These are phyloP conservation scores for Choreutis nemorana DNA, from an alignment of 2,888 invertebrate genomes.

Conservation along the genomic window DNA sequence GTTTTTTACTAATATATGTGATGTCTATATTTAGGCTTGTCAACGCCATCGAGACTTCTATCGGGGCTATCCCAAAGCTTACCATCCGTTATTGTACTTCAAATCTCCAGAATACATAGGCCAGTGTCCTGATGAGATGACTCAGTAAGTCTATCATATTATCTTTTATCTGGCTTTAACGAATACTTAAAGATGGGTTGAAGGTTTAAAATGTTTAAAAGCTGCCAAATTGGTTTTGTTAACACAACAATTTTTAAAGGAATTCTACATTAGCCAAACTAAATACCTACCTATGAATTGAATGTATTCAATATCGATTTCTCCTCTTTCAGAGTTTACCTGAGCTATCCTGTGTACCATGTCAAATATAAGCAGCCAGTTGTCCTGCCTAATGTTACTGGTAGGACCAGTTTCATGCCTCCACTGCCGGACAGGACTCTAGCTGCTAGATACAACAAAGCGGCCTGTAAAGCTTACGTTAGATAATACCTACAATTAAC, in stretches of 20 bases:
- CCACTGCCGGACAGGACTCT: conserved; percentile 65
- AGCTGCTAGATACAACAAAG: conserved; percentile 61
- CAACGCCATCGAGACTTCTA: conserved; percentile 68
- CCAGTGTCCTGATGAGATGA: conserved; percentile 62
- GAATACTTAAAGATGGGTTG: too few species aligned
- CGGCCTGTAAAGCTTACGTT: conserved; percentile 60
- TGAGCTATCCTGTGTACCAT: conserved; percentile 63
- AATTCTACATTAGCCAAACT: too few species aligned
- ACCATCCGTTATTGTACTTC: conserved; percentile 65
- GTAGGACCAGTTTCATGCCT: conserved; percentile 56
- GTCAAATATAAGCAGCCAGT: conserved; percentile 67
- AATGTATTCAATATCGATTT: background rate
- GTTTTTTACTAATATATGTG: background rate
- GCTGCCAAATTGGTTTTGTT: too few species aligned
- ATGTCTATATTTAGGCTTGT: conserved; percentile 33
- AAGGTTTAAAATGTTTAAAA: too few species aligned
- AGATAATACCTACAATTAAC: conserved; percentile 21
- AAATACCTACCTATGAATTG: background rate
- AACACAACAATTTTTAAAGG: too few species aligned
- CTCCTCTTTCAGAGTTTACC: conserved; percentile 46
- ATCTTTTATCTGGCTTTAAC: too few species aligned
- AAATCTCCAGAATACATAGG: conserved; percentile 41
- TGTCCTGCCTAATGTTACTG: conserved; percentile 57
- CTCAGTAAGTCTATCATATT: conserved; percentile 33
- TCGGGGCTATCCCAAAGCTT: conserved; percentile 55